These are phyloP conservation scores for Elegia similella DNA, from an alignment of 2,888 invertebrate genomes.

Conservation along the genomic window DNA sequence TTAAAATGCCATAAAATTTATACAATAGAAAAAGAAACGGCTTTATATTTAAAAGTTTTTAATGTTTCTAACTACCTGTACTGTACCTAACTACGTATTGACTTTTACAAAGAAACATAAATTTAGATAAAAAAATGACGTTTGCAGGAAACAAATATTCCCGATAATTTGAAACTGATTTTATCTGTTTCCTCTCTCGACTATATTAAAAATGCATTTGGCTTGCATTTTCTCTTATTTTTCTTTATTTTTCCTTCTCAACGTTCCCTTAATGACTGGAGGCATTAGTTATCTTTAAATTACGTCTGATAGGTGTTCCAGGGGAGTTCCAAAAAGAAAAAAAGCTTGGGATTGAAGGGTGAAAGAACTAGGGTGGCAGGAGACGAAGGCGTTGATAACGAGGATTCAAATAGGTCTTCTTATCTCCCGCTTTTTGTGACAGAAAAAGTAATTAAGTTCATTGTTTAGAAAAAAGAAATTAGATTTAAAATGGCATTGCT, in stretches of 20 bases:
- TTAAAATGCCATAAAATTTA: constrained; percentile 10
- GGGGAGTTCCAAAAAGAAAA: constrained; percentile 47
- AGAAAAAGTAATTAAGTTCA: constrained; percentile 74
- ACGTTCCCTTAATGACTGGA: constrained; percentile 65
- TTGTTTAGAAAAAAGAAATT: constrained; percentile 67
- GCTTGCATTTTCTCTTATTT: constrained; percentile 53
- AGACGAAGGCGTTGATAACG: constrained; percentile 64
- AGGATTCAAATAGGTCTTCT: constrained; percentile 64
- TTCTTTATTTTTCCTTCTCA: constrained; percentile 39
- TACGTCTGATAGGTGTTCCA: constrained; percentile 65
- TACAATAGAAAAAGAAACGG: constrained; percentile 6
- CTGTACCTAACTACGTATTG: neutral
- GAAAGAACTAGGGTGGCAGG: constrained; percentile 53
- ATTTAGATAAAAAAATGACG: neutral
- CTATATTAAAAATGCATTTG: constrained; percentile 71
- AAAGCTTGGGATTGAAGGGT: constrained; percentile 61
- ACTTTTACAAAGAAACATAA: neutral
- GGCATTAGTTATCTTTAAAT: constrained; percentile 78
- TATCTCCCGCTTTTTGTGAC: constrained; percentile 69
- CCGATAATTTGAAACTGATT: constrained; percentile 2
- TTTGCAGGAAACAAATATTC: neutral
- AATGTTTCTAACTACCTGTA: neutral
- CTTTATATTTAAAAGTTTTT: constrained; percentile 22
- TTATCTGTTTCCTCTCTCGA: constrained; percentile 3
- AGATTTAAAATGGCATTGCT: constrained; percentile 55